Percentiles rank a stretch among this genome's conserved stretches.
Evolutionary conservation across 2,797 vertebrate species (phyloP).

Genomic region (Mormyrus proboscirostris): DNA sequence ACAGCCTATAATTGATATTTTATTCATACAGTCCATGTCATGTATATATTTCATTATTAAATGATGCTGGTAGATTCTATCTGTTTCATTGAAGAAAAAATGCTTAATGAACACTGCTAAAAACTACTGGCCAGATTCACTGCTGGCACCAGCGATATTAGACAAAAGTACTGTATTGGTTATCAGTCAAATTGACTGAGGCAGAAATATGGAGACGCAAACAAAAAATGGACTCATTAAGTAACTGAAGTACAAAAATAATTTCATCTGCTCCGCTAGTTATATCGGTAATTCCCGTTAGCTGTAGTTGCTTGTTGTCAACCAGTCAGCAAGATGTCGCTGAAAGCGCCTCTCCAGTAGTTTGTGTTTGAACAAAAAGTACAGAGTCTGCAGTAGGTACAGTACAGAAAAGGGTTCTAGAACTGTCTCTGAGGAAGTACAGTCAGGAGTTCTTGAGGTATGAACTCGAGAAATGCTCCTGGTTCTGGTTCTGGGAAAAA

Average conservation of each 20-base stretch:
- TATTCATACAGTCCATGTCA: background rate
- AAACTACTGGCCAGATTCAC: background rate
- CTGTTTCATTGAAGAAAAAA: background rate
- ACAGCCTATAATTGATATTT: background rate
- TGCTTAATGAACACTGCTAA: background rate
- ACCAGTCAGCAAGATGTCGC: background rate
- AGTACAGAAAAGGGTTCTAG: background rate
- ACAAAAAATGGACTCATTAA: background rate
- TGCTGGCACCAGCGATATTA: background rate
- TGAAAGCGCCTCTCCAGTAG: background rate
- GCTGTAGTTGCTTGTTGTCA: background rate
- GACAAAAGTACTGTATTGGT: background rate
- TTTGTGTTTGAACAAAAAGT: background rate
- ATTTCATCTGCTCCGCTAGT: background rate
- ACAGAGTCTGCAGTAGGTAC: background rate
- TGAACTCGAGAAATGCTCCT: background rate
- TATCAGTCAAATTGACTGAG: background rate
- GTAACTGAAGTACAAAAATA: background rate
- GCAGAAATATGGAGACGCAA: background rate
- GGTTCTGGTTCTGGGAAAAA: background rate
- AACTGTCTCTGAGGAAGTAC: background rate
- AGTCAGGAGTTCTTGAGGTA: background rate
- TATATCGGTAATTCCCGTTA: background rate
- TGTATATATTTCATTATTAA: background rate
- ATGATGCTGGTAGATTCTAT: background rate